Evolutionary conservation across 2,113 vertebrate genomes (phyloP).

Genomic region (Pionites leucogaster): DNA sequence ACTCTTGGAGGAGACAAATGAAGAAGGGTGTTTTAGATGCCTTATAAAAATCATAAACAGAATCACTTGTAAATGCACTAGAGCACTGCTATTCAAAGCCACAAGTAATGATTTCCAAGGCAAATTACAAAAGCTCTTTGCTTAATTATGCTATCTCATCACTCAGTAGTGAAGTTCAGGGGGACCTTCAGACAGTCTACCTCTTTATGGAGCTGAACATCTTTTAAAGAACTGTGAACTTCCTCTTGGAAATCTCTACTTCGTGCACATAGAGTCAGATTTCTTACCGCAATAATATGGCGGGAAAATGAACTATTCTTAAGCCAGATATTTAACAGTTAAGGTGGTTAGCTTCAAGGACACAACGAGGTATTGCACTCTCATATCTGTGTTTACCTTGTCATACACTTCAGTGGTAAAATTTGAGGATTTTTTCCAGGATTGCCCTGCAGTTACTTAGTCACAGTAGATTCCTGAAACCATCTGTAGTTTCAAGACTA

Average conservation of each 20-base stretch:
- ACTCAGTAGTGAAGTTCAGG: neutral
- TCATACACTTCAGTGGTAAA: neutral
- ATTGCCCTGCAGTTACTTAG: neutral
- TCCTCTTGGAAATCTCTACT: neutral
- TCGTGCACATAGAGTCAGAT: neutral
- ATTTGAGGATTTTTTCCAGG: neutral
- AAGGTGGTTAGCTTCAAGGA: neutral
- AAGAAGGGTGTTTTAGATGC: neutral
- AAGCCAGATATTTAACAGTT: neutral
- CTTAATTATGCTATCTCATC: neutral
- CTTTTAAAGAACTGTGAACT: neutral
- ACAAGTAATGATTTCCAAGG: neutral
- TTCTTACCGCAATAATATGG: neutral
- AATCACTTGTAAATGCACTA: neutral
- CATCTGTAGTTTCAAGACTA: neutral
- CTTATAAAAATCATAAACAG: neutral
- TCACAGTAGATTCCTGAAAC: neutral
- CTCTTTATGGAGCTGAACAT: neutral
- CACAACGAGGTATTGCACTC: neutral
- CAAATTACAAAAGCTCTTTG: constrained; percentile 20
- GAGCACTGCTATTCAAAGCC: neutral
- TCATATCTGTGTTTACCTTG: neutral
- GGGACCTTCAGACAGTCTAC: neutral
- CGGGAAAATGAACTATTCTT: neutral
- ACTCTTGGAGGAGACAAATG: neutral